Base-by-base conservation (phyloP, 2,888 invertebrate genomes). In the Creontiades dilutus region DNA sequence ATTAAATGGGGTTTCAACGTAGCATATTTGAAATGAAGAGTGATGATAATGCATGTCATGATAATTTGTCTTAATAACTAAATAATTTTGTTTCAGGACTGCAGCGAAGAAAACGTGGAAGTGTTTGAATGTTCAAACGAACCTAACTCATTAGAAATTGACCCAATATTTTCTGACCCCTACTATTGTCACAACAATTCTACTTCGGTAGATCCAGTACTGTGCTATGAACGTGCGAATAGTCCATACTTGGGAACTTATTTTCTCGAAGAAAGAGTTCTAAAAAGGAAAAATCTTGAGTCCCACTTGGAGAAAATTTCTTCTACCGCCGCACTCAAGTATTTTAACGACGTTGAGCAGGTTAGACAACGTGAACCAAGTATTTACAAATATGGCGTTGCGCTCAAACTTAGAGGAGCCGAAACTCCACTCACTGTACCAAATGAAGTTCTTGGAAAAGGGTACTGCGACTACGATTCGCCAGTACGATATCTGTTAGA, bases 241-340 rank as follows among this genome's bases (percentile, higher is more conserved):
- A 91, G 89, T 28, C 91, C 91, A 7, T 91, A 88, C 28, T 28
- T 91, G 11, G 91, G 91, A 23, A 81, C 48, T n/a, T 86, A 86
- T 89, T 90, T 85, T 37, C 46, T 37, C 19, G 86, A 91, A 47
- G 89, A 90, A 19, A 47, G 52, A n/a, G 75, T 80, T 37, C 5
- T 48, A 47, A 55, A 27, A 75, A 89, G 84, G 52, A 75, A 75
- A 80, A 12, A 9, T 19, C 19, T 86, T 0, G 90, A 84, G 28
- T 3, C 57, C 0, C 47, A 13, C 1, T n/a, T 90, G 76, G 55
- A 90, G 16, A 47, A 61, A 46, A 11, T 57, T 1, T 14, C 19
- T 9, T 13, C n/a, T 37, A 23, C 28, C 48, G 23, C 52, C 11
- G 7, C 23, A 14, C 14, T 55, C 1, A 48, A 37, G 37, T 28